phyloP scores from a whole-genome alignment of 2,113 vertebrate genomes.

The Xenopus tropicalis region DNA sequence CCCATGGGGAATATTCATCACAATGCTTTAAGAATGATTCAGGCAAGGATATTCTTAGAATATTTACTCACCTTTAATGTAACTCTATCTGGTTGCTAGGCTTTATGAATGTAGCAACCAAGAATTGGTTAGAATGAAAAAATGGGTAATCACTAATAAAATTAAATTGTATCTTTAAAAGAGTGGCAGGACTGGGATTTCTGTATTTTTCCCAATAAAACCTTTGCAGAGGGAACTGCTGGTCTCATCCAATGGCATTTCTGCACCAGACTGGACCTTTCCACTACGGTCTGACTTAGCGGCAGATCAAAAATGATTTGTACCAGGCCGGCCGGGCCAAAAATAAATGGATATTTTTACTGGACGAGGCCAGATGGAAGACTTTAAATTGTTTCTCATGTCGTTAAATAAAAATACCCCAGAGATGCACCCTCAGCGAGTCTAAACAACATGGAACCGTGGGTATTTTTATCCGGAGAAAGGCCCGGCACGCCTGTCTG shows the following conservation, averaged over 20 bases:
- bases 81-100: too few species aligned
- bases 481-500: too few species aligned
- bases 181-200: not conserved
- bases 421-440: not conserved
- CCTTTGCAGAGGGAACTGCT: not conserved
- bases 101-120: too few species aligned
- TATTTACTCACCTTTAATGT: too few species aligned
- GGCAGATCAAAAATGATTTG: slow-evolving; percentile 30
- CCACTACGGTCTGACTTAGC: not conserved
- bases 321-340: slow-evolving; percentile 23
- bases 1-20: too few species aligned
- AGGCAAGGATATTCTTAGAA: too few species aligned
- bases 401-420: slow-evolving; percentile 29
- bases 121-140: too few species aligned
- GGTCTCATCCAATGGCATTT: slow-evolving; percentile 11
- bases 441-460: too few species aligned
- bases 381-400: slow-evolving; percentile 42
- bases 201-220: not conserved
- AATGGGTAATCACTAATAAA: too few species aligned
- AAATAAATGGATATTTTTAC: slow-evolving; percentile 38
- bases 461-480: too few species aligned
- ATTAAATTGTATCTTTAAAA: not conserved
- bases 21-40: too few species aligned
- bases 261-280: slow-evolving; percentile 1
- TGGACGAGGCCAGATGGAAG: slow-evolving; percentile 34